These are phyloP conservation scores for Halcyon smyrnensis DNA, from an alignment of 2,797 vertebrate genomes.

Conservation along the genomic window DNA sequence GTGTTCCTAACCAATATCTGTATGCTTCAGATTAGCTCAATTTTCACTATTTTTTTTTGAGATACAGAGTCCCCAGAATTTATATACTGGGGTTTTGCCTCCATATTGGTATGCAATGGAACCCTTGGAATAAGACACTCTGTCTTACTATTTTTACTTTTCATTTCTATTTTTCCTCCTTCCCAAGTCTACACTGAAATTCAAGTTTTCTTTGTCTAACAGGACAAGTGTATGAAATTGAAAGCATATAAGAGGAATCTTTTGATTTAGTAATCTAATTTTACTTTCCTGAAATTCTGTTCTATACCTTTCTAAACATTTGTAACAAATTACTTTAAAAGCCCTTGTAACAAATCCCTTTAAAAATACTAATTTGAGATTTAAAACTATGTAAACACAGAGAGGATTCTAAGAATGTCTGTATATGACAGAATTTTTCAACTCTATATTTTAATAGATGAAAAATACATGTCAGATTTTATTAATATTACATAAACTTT, in stretches of 20 bases:
- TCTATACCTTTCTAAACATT: not conserved
- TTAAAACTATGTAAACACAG: not conserved
- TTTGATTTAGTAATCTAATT: not conserved
- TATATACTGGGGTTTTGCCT: not conserved
- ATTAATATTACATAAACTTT: constrained; percentile 64
- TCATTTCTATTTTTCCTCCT: not conserved
- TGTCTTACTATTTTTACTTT: not conserved
- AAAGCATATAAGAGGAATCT: not conserved
- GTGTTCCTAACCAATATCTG: not conserved
- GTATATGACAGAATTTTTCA: not conserved
- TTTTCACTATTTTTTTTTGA: not conserved
- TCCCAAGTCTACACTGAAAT: not conserved
- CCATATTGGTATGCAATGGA: not conserved
- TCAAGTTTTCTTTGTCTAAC: not conserved
- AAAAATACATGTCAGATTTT: constrained; percentile 42
- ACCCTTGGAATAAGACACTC: not conserved
- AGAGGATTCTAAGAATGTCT: not conserved
- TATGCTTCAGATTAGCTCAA: not conserved
- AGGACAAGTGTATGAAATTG: not conserved
- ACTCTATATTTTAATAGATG: constrained; percentile 33
- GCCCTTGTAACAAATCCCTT: not conserved
- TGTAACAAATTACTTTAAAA: not conserved
- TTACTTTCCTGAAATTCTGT: not conserved
- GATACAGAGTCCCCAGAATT: not conserved
- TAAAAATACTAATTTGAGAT: not conserved